phyloP scores from a whole-genome alignment of 2,888 invertebrate genomes.

The Chloromyia formosa region DNA sequence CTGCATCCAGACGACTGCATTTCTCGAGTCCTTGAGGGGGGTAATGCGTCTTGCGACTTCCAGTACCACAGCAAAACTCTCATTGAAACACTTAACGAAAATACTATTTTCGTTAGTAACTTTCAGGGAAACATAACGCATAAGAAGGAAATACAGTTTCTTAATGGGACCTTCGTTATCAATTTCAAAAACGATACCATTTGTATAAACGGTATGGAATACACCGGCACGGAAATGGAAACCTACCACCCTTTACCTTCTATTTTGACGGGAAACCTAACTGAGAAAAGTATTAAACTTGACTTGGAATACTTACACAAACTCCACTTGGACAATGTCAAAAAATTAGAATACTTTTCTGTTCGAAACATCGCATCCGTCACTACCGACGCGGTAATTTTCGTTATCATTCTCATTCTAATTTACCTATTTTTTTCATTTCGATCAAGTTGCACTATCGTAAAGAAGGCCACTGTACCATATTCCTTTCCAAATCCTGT shows the following conservation, averaged over 20 bases:
- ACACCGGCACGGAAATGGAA: background rate
- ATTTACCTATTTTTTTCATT: background rate
- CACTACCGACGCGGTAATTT: background rate
- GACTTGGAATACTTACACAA: background rate
- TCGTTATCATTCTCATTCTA: background rate
- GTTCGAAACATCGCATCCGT: background rate
- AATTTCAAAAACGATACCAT: background rate
- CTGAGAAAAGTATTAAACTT: background rate
- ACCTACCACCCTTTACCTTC: background rate
- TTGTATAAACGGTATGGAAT: background rate
- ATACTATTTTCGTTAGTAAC: too few species aligned
- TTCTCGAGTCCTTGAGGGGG: background rate
- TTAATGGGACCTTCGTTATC: background rate
- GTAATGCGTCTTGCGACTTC: background rate
- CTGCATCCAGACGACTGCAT: background rate
- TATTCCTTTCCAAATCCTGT: too few species aligned
- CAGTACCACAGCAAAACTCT: background rate
- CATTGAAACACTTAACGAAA: background rate
- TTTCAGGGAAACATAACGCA: too few species aligned
- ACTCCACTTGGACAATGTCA: background rate
- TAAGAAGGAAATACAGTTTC: too few species aligned
- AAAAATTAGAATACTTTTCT: background rate
- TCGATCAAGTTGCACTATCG: too few species aligned
- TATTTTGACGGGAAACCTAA: background rate
- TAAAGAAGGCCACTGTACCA: too few species aligned